These are phyloP conservation scores for Orchesella flavescens DNA, from an alignment of 2,888 invertebrate species.

Conservation along the genomic window DNA sequence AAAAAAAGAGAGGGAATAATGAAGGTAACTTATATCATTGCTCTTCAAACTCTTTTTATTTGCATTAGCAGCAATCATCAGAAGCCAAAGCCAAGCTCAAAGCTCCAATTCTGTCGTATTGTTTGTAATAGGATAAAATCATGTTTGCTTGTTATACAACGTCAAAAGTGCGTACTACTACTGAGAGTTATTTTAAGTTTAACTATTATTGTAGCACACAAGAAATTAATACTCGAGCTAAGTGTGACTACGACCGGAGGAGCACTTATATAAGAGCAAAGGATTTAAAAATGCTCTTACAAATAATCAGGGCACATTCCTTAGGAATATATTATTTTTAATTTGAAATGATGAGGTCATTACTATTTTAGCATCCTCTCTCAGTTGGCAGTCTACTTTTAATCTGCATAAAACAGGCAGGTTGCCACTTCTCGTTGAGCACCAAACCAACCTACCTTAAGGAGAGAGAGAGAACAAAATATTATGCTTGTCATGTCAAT, in stretches of 20 bases:
- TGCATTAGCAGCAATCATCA: conserved; percentile 14
- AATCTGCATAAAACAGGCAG: neutral
- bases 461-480: neutral
- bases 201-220: too few relatives aligned
- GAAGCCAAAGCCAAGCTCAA: conserved; percentile 53
- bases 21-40: neutral
- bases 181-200: too few relatives aligned
- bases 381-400: neutral
- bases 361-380: conserved; percentile 2
- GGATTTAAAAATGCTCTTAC: conserved; percentile 20
- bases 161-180: too few relatives aligned
- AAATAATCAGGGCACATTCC: conserved; percentile 39
- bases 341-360: conserved; percentile 1
- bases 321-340: conserved; percentile 11
- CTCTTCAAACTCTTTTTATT: too few relatives aligned
- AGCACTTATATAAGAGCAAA: neutral
- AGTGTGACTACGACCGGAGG: neutral
- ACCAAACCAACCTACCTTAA: neutral
- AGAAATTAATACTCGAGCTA: neutral
- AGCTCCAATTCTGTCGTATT: conserved; percentile 42
- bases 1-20: neutral
- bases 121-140: conserved; percentile 2
- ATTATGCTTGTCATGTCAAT: neutral
- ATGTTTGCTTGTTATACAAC: neutral
- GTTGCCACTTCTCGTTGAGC: neutral